Evolutionary conservation across 2,797 vertebrate species (phyloP), one percentile per base, ranked within the genome.

Genomic region (Acestrorhynchus altus): DNA sequence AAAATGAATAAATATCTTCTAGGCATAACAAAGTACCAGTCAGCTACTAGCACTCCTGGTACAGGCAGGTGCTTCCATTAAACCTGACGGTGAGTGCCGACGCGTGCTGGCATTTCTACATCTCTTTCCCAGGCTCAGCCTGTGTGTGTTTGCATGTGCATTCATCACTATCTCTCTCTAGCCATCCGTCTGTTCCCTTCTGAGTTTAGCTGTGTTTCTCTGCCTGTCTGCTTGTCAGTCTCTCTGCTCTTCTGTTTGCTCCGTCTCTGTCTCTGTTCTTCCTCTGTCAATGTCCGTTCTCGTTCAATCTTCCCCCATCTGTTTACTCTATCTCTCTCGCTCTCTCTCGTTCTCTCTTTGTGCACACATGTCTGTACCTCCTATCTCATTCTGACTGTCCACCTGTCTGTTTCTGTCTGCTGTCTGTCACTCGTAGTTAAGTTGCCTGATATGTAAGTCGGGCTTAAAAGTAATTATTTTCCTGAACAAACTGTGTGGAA

Each of bases 231-330:
- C 64, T 51, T 56, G 39, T 72, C 76, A 65, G 9, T 72, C 31
- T 64, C 49, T 28, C n/a, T 52, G 46, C 54, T 54, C 26, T 4
- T 22, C 13, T 56, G 52, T 71, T 72, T 56, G 18, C 26, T 49
- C 42, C 15, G 31, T 64, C 67, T 4, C 60, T 26, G 35, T n/a
- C 59, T 40, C 60, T 52, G 47, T 26, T 60, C 49, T 60, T 42
- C 60, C 18, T 31, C 13, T 47, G 57, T 78, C 76, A 35, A 18
- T 64, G 60, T 78, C 68, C 76, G 54, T 64, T 78, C 59, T 13
- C 31, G 16, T 72, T 70, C 75, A 70, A 63, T 77, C 76, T 57
- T 72, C 56, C 68, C 40, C 68, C 59, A 64, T 78, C 76, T 72
- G 47, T 78, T 64, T 56, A 59, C 44, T 20, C 75, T 52, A 31